Base-by-base conservation (phyloP, 2,113 vertebrate species). In the Calidris pugnax region DNA sequence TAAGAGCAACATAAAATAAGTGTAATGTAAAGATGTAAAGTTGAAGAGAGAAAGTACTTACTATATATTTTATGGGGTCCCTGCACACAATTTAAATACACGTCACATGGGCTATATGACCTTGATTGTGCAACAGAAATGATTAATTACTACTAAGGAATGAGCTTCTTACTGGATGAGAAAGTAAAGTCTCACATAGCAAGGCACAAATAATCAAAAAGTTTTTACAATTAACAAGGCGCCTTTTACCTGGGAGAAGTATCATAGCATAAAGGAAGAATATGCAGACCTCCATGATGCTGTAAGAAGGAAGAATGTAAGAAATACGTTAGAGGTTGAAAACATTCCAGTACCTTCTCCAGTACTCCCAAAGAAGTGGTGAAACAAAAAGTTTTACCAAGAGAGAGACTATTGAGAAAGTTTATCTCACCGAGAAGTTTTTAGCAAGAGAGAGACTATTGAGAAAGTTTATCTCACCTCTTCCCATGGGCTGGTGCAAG, bases 161-260 rank as follows among this genome's bases (percentile, higher is more conserved):
- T 41, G 37, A 93, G 14, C 6, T 89, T 67, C 62, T 72, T 71
- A 43, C 47, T 56, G 35, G 33, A 72, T 72, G 16, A 71, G 73
- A 92, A 76, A 59, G n/a, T 87, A 90, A 80, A 59, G 37, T 87
- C 92, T 93, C 48, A 45, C 17, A 28, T 20, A 62, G 45, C 21
- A 60, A 30, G 48, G 75, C 35, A 76, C 26, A 82, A 71, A 71
- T 33, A 82, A 72, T 47, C n/a, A 68, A 66, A 66, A 90, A 48
- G 15, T 50, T 90, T 77, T 76, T 82, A 43, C 11, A 47, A 62
- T 66, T 91, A 62, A 93, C 93, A 83, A 79, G 48, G 14, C 0
- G 21, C 4, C 22, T 82, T 89, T 96, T 95, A 97, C 96, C 95
- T 97, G 94, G 94, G 37, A 94, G 50, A 69, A 95, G 21, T 85